Conservation (phyloP, 1,140 invertebrate species). For the Cydia splendana region DNA sequence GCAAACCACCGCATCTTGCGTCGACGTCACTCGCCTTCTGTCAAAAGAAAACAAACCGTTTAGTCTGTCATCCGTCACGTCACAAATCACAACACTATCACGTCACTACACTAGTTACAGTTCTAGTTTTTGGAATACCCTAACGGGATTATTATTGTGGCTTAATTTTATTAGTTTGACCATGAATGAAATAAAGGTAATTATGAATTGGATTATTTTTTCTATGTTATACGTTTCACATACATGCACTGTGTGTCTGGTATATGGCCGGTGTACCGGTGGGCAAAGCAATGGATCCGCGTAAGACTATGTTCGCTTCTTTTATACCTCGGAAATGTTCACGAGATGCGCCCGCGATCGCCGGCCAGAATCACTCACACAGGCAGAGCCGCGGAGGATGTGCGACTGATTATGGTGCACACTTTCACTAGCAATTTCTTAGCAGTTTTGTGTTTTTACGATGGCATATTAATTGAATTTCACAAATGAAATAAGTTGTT, state of each 20-base stretch:
- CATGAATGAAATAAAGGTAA: no score
- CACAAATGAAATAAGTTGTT: no score
- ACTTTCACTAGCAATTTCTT: constrained; percentile 50
- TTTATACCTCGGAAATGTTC: constrained; percentile 76
- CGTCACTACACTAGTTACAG: constrained; percentile 9
- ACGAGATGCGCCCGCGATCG: constrained; percentile 62
- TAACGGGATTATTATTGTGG: neutral
- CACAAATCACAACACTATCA: constrained; percentile 51
- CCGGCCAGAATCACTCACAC: constrained; percentile 57
- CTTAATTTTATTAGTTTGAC: no score
- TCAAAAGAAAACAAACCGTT: constrained; percentile 66
- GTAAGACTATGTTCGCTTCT: constrained; percentile 67
- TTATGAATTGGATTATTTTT: no score
- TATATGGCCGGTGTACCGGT: constrained; percentile 47
- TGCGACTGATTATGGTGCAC: constrained; percentile 53
- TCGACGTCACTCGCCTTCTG: constrained; percentile 55
- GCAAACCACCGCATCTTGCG: constrained; percentile 61
- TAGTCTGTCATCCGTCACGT: constrained; percentile 43
- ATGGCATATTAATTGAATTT: neutral
- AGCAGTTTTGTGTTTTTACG: neutral
- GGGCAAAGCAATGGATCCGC: constrained; percentile 69
- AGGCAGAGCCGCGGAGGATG: constrained; percentile 36
- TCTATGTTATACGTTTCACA: constrained; percentile 18
- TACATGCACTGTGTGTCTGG: constrained; percentile 52
- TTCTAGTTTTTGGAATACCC: no score